These are phyloP conservation scores for Augiades crinisus DNA, from an alignment of 2,888 invertebrate genomes.

Conservation along the genomic window DNA sequence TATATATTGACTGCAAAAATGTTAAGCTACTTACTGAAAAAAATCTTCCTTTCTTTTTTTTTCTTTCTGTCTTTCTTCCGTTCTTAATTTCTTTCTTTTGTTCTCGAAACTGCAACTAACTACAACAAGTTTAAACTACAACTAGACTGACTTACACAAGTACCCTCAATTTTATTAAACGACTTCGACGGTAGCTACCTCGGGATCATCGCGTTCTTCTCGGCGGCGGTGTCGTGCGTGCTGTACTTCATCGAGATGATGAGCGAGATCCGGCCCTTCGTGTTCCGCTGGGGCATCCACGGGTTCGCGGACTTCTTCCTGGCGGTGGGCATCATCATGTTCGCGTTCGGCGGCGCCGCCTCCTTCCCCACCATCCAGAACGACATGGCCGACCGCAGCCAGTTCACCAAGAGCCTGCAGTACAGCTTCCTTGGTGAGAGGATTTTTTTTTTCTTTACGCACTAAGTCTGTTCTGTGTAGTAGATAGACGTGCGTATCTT, in stretches of 20 bases:
- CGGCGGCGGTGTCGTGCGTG: conserved; percentile 83
- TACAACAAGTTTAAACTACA: too few relatives aligned
- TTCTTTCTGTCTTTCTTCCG: too few relatives aligned
- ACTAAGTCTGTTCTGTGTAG: too few relatives aligned
- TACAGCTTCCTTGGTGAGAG: conserved; percentile 83
- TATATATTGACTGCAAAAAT: too few relatives aligned
- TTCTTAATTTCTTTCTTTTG: too few relatives aligned
- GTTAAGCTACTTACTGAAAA: too few relatives aligned
- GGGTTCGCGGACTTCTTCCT: conserved; percentile 84
- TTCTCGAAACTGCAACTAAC: too few relatives aligned
- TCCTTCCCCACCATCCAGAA: conserved; percentile 91
- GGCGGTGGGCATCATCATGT: conserved; percentile 86
- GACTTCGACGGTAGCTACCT: conserved; percentile 41
- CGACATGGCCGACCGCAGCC: conserved; percentile 85
- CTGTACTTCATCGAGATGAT: conserved; percentile 83
- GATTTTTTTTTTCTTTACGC: too few relatives aligned
- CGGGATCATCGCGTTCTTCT: conserved; percentile 83
- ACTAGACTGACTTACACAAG: too few relatives aligned
- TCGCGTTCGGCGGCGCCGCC: conserved; percentile 87
- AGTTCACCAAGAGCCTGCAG: conserved; percentile 83
- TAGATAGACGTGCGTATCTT: too few relatives aligned
- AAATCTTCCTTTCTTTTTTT: too few relatives aligned
- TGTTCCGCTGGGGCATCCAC: conserved; percentile 73
- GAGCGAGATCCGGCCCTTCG: conserved; percentile 71
- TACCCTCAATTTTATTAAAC: too few relatives aligned